These are phyloP conservation scores for Saguinus oedipus DNA, from an alignment of 2,797 vertebrate species.

Conservation along the genomic window DNA sequence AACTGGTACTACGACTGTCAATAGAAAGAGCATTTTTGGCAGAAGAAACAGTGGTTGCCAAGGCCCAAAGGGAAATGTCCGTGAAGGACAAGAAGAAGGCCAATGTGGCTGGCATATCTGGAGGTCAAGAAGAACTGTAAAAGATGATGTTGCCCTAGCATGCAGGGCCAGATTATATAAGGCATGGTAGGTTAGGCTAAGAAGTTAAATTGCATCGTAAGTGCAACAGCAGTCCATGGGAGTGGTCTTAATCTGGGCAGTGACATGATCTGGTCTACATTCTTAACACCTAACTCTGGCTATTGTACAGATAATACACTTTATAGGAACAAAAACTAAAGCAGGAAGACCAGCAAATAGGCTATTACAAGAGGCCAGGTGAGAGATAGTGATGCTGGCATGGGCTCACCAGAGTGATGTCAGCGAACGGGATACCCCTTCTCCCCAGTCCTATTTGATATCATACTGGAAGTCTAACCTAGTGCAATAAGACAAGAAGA, in stretches of 20 bases:
- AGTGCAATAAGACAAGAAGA: neutral
- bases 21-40: neutral
- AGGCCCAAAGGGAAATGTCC: neutral
- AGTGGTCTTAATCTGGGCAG: neutral
- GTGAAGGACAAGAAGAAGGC: neutral
- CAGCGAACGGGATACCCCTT: neutral
- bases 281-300: neutral
- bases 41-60: neutral
- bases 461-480: neutral
- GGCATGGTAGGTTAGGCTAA: neutral
- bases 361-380: neutral
- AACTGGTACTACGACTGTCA: neutral
- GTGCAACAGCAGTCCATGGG: neutral
- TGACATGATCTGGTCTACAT: neutral
- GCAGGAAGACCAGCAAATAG: neutral
- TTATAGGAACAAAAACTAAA: neutral
- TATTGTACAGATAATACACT: neutral
- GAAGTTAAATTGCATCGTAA: neutral
- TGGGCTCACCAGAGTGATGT: neutral
- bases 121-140: neutral
- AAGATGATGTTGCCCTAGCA: neutral
- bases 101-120: neutral
- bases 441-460: neutral
- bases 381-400: neutral
- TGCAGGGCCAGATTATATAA: neutral